These are phyloP conservation scores for Alosa sapidissima DNA, from an alignment of 2,797 vertebrate genomes.

Conservation along the genomic window DNA sequence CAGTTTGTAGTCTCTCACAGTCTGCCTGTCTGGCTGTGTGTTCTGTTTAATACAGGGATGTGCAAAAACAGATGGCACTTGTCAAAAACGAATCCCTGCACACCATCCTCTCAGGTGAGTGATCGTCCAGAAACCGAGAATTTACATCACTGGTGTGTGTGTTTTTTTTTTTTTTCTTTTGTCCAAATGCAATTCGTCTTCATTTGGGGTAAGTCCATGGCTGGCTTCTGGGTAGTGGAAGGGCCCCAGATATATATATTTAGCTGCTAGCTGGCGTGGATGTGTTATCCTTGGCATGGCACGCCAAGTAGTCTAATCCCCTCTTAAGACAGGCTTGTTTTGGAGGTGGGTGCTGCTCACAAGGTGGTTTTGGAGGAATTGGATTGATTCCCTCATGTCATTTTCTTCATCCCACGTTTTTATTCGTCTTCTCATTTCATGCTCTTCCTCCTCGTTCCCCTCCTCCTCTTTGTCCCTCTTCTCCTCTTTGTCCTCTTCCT, in stretches of 20 bases:
- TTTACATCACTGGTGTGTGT: neutral
- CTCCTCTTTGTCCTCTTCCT: neutral
- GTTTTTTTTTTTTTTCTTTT: neutral
- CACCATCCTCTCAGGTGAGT: slow-evolving; percentile 87
- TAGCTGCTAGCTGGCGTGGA: neutral
- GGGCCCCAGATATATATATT: neutral
- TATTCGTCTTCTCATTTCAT: neutral
- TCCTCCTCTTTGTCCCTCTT: neutral
- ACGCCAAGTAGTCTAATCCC: neutral
- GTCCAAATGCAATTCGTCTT: neutral
- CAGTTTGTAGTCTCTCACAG: neutral
- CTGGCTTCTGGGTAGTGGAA: neutral
- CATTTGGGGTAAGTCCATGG: neutral
- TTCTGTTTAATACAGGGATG: slow-evolving; percentile 78
- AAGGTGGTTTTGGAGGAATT: neutral
- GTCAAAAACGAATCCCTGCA: slow-evolving; percentile 91
- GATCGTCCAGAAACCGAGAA: neutral
- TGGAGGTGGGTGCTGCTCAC: neutral
- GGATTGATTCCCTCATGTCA: neutral
- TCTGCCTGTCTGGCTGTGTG: neutral
- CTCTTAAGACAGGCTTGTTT: neutral
- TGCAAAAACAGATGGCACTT: slow-evolving; percentile 85
- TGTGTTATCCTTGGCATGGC: neutral
- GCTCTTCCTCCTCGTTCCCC: too few relatives aligned
- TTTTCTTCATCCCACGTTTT: neutral